Base-by-base conservation (phyloP, 2,888 invertebrate species). In the Cabera pusaria region DNA sequence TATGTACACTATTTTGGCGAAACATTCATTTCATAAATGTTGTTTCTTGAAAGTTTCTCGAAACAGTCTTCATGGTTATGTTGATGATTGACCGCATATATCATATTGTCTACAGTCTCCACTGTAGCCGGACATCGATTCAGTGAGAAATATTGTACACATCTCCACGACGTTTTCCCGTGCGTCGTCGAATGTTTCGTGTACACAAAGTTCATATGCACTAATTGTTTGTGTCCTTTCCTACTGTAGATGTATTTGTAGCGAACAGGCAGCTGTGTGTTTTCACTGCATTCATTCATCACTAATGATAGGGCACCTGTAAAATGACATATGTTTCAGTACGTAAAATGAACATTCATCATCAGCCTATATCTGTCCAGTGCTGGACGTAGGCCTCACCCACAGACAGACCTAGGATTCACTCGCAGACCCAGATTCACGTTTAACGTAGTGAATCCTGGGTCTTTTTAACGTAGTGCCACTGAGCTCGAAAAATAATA, bases 191-290 rank as follows among this genome's bases (percentile, higher is more conserved):
- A 90, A 64, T 90, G 90, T 65, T 90, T 90, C 3, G 90, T 90
- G 52, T 89, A 90, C 16, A 90, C 89, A 64, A 89, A 90, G 61
- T 89, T 89, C 80, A 81, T 83, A 65, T 89, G 85, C 24, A 90
- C 89, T 52, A 90, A 67, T 50, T 90, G 90, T 66, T 89, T 90
- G 60, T 90, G 90, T 2, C 90, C 90, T 56, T 90, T 90, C 38
- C 90, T 79, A 60, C 90, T 90, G 62, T 84, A 90, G 57, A 90
- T 90, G 55, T 90, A 90, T 50, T 82, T 88, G 64, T 89, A 90
- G 19, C 85, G 73, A 9, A 68, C 72, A 5, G 90, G 89, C 25
- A 88, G 59, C 34, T 74, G 66, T 18, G 75, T 75, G 44, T 61
- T 77, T 40, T 86, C 85, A 44, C 69, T 73, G 4, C 76, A 61